A percentile compares a stretch with the other conserved stretches of the same genome.
phyloP scores from a whole-genome alignment of 2,113 vertebrate genomes.

The Sylvietta virens region DNA sequence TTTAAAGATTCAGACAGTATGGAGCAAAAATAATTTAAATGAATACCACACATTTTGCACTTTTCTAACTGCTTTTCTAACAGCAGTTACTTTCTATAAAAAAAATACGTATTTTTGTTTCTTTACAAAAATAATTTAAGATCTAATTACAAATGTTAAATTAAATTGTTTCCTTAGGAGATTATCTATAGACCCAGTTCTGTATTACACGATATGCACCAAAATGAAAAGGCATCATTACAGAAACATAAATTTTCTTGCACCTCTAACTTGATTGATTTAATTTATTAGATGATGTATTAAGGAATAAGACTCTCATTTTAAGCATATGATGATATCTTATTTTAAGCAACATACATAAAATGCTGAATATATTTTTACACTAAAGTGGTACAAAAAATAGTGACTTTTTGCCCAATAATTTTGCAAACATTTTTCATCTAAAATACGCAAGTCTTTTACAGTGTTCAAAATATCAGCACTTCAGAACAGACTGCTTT shows the following conservation, averaged over 20 bases:
- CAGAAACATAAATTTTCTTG: not conserved
- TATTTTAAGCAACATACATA: not conserved
- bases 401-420: slow-evolving; percentile 20
- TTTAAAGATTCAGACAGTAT: not conserved
- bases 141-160: not conserved
- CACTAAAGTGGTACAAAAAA: not conserved
- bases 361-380: not conserved
- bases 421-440: slow-evolving; percentile 66
- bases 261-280: slow-evolving; percentile 19
- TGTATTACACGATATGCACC: not conserved
- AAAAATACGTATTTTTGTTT: not conserved
- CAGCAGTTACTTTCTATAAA: not conserved
- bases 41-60: not conserved
- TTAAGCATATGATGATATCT: not conserved
- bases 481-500: slow-evolving; percentile 81
- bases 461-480: slow-evolving; percentile 72
- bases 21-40: not conserved
- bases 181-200: not conserved
- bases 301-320: not conserved
- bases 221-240: not conserved
- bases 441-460: slow-evolving; percentile 63
- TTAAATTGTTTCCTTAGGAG: not conserved
- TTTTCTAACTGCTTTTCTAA: not conserved
- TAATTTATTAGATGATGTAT: slow-evolving; percentile 4
- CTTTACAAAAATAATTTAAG: not conserved